Evolutionary conservation across 2,888 invertebrate genomes (phyloP).

Genomic region (Pandemis heparana): DNA sequence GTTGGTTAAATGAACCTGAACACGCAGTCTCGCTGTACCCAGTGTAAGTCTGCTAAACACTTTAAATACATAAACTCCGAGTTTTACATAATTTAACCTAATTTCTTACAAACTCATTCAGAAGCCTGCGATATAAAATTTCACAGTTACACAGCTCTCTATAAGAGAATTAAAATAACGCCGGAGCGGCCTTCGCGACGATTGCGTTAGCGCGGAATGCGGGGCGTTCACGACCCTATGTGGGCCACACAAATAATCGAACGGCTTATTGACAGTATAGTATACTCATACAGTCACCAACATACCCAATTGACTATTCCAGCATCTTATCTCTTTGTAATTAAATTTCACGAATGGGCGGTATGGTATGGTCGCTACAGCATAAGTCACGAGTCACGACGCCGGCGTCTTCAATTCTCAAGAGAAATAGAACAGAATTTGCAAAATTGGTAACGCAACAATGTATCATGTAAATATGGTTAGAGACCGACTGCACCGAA

Average conservation of each 20-base stretch:
- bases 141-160: constrained; percentile 7
- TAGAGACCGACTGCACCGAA: constrained; percentile 13
- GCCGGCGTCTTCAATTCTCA: not conserved
- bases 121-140: constrained; percentile 8
- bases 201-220: constrained; percentile 76
- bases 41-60: not conserved
- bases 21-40: not conserved
- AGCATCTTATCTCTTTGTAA: not conserved
- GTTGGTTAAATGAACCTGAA: not conserved
- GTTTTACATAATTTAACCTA: not conserved
- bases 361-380: not conserved
- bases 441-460: not conserved
- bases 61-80: not conserved
- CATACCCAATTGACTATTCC: not conserved
- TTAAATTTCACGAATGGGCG: not conserved
- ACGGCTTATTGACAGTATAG: constrained; percentile 33
- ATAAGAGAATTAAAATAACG: constrained; percentile 39
- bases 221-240: constrained; percentile 68
- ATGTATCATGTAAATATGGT: not conserved
- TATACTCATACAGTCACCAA: constrained; percentile 1
- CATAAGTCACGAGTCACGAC: not conserved
- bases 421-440: not conserved
- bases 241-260: constrained; percentile 61
- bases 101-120: not conserved
- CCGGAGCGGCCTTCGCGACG: constrained; percentile 65